Conservation (phyloP, 2,113 vertebrate genomes). For the Zosterops japonicus region DNA sequence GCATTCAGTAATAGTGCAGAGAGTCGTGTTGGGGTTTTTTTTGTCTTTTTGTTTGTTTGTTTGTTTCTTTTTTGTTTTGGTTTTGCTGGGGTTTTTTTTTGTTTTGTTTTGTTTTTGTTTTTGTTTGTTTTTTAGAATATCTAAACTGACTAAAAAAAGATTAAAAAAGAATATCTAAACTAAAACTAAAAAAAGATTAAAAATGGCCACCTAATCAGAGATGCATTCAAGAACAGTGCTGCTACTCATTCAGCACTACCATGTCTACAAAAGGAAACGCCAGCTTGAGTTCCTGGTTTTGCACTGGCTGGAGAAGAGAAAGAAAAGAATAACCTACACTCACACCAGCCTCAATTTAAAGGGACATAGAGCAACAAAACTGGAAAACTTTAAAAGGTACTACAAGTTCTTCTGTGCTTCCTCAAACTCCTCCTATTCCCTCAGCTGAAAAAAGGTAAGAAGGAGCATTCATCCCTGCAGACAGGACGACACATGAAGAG, state of each 20-base stretch:
- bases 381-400: neutral
- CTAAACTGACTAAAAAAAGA: neutral
- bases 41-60: neutral
- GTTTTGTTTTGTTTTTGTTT: too few relatives aligned
- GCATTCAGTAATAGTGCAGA: neutral
- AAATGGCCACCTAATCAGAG: neutral
- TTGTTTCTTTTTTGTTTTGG: too few relatives aligned
- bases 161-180: too few relatives aligned
- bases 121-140: neutral
- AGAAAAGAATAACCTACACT: neutral
- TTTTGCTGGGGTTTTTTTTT: too few relatives aligned
- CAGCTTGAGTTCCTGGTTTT: neutral
- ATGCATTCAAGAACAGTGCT: neutral
- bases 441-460: neutral
- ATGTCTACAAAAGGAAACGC: neutral
- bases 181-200: neutral
- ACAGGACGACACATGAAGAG: neutral
- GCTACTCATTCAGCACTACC: neutral
- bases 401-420: neutral
- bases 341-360: neutral
- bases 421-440: neutral
- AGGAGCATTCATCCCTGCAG: neutral
- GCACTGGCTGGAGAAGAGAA: neutral
- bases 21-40: too few relatives aligned
- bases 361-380: neutral